These are phyloP conservation scores for Aporophyla nigra DNA, from an alignment of 2,888 invertebrate species.

Conservation along the genomic window DNA sequence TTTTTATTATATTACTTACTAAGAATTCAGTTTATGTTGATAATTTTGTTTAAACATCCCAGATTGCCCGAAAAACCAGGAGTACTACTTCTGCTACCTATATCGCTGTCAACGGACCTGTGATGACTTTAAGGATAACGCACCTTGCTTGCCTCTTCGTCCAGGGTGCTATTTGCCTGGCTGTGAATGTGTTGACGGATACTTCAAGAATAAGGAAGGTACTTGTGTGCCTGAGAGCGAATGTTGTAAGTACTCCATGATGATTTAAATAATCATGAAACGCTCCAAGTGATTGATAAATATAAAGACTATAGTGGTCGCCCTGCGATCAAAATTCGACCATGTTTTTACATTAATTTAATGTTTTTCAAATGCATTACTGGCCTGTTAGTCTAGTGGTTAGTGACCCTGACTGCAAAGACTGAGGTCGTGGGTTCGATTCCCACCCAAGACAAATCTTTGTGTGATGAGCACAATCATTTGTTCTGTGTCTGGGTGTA, in stretches of 20 bases:
- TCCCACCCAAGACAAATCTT: no score
- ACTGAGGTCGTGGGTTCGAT: no score
- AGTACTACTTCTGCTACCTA: slow-evolving; percentile 12
- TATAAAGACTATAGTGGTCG: no score
- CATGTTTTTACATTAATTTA: no score
- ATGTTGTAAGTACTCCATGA: slow-evolving; percentile 12
- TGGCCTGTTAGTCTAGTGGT: no score
- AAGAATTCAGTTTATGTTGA: neutral
- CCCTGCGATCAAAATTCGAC: no score
- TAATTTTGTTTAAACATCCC: neutral
- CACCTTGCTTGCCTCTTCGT: neutral
- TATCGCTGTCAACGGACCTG: slow-evolving; percentile 25
- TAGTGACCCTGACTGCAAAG: no score
- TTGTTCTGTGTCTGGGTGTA: no score
- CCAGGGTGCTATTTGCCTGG: slow-evolving; percentile 8
- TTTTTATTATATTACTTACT: neutral
- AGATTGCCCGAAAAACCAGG: slow-evolving; percentile 17
- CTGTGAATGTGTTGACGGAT: slow-evolving; percentile 20
- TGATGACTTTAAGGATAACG: neutral
- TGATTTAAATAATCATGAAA: neutral
- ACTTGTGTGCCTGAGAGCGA: slow-evolving; percentile 15
- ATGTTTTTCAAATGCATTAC: no score
- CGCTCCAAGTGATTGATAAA: neutral
- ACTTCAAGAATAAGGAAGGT: slow-evolving; percentile 11
- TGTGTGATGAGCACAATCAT: no score